Base-by-base conservation (phyloP, 2,113 vertebrate species). In the Takifugu flavidus region DNA sequence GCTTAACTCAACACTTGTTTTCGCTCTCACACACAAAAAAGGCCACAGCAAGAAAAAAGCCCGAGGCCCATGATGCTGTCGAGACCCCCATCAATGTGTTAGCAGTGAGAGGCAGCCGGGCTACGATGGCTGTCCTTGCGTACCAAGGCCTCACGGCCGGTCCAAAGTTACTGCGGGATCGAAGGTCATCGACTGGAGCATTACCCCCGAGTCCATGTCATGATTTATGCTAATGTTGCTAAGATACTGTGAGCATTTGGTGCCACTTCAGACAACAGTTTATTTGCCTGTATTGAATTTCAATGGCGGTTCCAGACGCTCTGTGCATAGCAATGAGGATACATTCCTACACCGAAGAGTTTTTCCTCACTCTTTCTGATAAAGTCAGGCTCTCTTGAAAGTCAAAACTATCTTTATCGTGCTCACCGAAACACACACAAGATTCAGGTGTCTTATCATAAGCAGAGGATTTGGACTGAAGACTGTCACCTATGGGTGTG, bases 151-250 rank as follows among this genome's bases (percentile, higher is more conserved):
- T 67, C 59, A 80, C 65, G 78, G 86, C 68, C 79, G 72, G 78
- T 86, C 69, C 75, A 81, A 72, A 84, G 80, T 73, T 87, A 45
- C 67, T 65, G 47, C 52, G 51, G 74, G 82, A 83, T 75, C 55
- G 53, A 78, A 85, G 87, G 84, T 90, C 78, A 81, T 57, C 63
- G 78, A 84, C 82, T 89, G 67, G 56, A 47, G 79, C 55, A 87
- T 88, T 86, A 86, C 82, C 79, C 75, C 28, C 7, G 78, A 81
- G 84, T 77, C 75, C 53, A 47, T 43, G 61, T 74, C 61, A 53
- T 61, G 70, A 81, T 83, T 68, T 8, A 52, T 62, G 72, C 49
- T 63, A 52, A 65, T 49, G 72, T 80, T 85, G 62, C 62, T 66
- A 50, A 55, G 70, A 82, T 67, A 67, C 66, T 31, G 49, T 8